A percentile compares a stretch with the other conserved stretches of the same genome.
Conservation (phyloP, 2,888 invertebrate species). For the Netelia fuscicornis region DNA sequence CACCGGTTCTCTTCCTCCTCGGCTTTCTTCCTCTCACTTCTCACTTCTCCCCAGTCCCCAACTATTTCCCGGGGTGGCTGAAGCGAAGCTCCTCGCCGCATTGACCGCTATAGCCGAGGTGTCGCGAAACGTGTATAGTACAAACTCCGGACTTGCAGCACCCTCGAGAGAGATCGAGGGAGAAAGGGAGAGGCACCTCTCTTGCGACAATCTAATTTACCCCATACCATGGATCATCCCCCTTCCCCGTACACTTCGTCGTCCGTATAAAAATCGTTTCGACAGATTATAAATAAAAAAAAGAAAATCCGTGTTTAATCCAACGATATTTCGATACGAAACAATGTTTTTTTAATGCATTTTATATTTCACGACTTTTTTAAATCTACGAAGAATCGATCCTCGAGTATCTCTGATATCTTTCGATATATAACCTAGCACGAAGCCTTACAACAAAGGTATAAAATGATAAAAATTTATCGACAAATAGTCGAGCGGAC, state of each 20-base stretch:
- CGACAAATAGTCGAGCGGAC: slow-evolving; percentile 30
- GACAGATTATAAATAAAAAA: too few relatives aligned
- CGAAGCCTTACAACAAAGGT: neutral
- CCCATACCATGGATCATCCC: too few relatives aligned
- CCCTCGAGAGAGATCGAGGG: neutral
- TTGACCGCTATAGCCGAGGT: slow-evolving; percentile 29
- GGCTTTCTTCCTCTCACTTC: slow-evolving; percentile 26
- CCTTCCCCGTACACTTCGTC: too few relatives aligned
- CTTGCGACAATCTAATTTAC: too few relatives aligned
- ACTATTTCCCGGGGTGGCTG: slow-evolving; percentile 25
- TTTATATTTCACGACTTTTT: too few relatives aligned
- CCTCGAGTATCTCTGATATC: neutral
- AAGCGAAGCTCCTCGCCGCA: slow-evolving; percentile 25
- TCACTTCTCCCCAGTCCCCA: slow-evolving; percentile 38
- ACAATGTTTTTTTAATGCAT: too few relatives aligned
- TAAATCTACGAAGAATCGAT: neutral
- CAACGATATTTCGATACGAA: too few relatives aligned
- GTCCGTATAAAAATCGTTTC: too few relatives aligned
- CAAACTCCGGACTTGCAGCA: neutral
- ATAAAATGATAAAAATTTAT: slow-evolving; percentile 35
- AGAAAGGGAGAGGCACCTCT: neutral
- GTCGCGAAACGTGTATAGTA: neutral
- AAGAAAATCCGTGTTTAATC: too few relatives aligned
- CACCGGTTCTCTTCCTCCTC: slow-evolving; percentile 14
- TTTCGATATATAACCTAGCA: neutral